These are phyloP conservation scores for Stenichneumon culpator DNA, from an alignment of 2,888 invertebrate species.

Conservation along the genomic window DNA sequence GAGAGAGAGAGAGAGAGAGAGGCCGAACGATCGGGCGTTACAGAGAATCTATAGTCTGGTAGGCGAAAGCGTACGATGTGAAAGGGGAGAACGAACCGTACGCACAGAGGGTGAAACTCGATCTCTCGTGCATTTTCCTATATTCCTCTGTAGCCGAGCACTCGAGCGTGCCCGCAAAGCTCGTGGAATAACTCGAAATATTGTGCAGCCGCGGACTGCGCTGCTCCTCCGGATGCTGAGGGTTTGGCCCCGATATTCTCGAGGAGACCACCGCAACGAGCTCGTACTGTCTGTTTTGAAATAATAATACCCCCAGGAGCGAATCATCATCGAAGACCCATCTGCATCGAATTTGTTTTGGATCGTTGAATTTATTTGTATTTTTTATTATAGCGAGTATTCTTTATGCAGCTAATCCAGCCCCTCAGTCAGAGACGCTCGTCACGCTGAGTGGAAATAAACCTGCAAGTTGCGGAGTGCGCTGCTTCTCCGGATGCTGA, in stretches of 20 bases:
- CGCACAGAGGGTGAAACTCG: slow-evolving; percentile 48
- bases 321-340: not conserved
- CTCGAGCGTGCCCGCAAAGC: slow-evolving; percentile 34
- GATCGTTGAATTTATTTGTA: no score
- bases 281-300: not conserved
- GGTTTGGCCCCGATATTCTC: slow-evolving; percentile 23
- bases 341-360: not conserved
- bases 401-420: slow-evolving; percentile 4
- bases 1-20: not conserved
- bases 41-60: not conserved
- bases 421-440: not conserved
- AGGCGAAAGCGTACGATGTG: slow-evolving; percentile 29
- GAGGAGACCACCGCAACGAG: not conserved
- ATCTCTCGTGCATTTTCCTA: slow-evolving; percentile 36
- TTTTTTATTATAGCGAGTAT: not conserved
- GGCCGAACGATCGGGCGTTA: not conserved
- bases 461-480: slow-evolving; percentile 10
- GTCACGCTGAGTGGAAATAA: not conserved
- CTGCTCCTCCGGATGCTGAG: slow-evolving; percentile 8
- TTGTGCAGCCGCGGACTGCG: slow-evolving; percentile 26
- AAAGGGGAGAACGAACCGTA: slow-evolving; percentile 32
- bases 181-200: slow-evolving; percentile 49
- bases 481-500: slow-evolving; percentile 5
- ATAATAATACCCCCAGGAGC: slow-evolving; percentile 6
- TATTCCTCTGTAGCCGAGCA: slow-evolving; percentile 30